Conservation (phyloP, 35 echinoderm and acorn worm genomes). For the Holothuria glaberrima region DNA sequence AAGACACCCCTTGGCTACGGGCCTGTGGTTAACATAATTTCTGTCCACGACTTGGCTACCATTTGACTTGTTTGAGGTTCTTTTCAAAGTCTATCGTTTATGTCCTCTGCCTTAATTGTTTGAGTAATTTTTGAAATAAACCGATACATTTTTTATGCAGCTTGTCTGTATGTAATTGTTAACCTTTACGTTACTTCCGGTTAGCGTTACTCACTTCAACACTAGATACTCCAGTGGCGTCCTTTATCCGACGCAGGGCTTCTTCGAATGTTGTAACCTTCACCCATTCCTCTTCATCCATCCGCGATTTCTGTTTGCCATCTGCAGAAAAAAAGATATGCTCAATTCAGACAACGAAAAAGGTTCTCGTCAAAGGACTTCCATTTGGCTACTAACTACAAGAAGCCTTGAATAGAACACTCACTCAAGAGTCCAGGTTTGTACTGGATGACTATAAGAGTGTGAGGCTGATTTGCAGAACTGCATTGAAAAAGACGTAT, state of each 20-base stretch:
- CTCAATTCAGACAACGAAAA: not conserved
- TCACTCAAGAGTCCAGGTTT: not conserved
- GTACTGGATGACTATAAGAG: too few species aligned
- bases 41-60: too few species aligned
- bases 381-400: not conserved
- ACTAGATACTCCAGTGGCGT: constrained; percentile 86
- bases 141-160: not conserved
- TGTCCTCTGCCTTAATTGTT: too few species aligned
- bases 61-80: too few species aligned
- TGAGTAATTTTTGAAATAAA: not conserved
- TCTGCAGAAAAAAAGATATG: not conserved
- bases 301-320: constrained; percentile 61
- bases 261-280: constrained; percentile 92
- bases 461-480: too few species aligned
- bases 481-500: too few species aligned
- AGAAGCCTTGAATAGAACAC: not conserved
- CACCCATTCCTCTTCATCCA: constrained; percentile 85
- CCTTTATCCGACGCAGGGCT: constrained; percentile 83
- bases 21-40: too few species aligned
- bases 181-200: too few species aligned
- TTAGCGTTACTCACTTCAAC: constrained; percentile 60
- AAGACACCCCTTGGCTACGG: too few species aligned
- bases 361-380: not conserved
- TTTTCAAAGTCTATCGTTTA: too few species aligned
- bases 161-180: too few species aligned